Conservation (phyloP, 2,113 vertebrate species). For the Malurus alboscapulatus region DNA sequence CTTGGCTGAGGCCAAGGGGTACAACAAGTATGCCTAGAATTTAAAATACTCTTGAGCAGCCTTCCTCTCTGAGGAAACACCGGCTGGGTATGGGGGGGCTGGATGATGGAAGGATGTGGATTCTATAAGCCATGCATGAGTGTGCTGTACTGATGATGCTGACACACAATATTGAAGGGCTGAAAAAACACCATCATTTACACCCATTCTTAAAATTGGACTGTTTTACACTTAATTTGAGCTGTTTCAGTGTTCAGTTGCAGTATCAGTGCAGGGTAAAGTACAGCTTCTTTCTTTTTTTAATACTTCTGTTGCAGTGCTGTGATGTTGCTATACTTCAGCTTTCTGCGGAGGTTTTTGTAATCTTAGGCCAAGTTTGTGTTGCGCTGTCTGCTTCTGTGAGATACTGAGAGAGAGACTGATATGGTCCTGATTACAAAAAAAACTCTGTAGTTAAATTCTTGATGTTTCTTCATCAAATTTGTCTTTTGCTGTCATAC, state of each 20-base stretch:
- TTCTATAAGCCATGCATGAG: background rate
- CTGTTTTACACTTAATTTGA: background rate
- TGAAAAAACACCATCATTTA: background rate
- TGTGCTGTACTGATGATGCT: background rate
- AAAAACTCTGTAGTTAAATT: background rate
- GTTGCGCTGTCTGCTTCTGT: background rate
- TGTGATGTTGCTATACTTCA: background rate
- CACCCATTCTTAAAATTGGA: background rate
- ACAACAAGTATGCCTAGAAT: background rate
- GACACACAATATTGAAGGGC: background rate
- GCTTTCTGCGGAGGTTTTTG: background rate
- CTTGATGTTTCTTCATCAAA: background rate
- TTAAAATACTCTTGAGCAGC: background rate
- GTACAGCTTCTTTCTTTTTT: background rate
- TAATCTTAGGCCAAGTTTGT: background rate
- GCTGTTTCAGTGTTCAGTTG: background rate
- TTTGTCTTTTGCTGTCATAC: background rate
- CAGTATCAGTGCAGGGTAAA: background rate
- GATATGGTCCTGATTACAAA: background rate
- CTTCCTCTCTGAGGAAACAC: background rate
- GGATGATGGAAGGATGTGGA: background rate
- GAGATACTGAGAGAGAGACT: background rate
- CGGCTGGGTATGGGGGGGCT: background rate
- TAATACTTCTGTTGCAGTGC: background rate
- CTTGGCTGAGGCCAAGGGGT: background rate